Evolutionary conservation across 2,113 vertebrate genomes (phyloP).

Genomic region (Daboia siamensis): DNA sequence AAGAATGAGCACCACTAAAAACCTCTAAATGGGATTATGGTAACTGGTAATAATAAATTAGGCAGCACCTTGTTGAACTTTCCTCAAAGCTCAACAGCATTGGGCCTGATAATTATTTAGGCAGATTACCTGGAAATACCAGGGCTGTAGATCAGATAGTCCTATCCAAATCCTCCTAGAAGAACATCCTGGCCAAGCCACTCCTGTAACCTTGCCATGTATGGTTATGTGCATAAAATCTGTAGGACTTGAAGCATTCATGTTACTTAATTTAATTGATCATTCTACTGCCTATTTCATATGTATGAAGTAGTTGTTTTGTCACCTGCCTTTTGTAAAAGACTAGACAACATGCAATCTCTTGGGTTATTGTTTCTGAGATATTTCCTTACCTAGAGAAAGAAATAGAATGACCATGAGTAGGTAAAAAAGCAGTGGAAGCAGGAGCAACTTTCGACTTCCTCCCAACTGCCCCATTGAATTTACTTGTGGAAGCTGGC

Average conservation of each 20-base stretch:
- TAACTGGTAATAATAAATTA: background rate
- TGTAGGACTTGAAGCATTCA: background rate
- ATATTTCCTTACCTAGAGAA: background rate
- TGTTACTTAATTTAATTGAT: background rate
- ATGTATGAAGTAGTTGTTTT: background rate
- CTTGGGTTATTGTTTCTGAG: background rate
- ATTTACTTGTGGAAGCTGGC: too few relatives aligned
- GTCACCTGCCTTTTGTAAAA: background rate
- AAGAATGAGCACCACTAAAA: background rate
- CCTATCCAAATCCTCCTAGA: background rate
- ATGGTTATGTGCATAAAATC: background rate
- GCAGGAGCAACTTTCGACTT: background rate
- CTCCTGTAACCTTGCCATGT: background rate
- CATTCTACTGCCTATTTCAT: background rate
- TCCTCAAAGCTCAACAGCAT: background rate
- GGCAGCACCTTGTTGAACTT: background rate
- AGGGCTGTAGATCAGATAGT: background rate
- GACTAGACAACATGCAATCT: background rate
- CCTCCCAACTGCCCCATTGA: background rate
- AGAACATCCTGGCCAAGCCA: background rate
- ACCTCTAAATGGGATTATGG: background rate
- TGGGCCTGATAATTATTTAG: background rate
- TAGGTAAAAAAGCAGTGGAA: background rate
- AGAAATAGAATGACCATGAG: background rate
- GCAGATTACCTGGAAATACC: background rate